These are phyloP conservation scores for Ophraella communa DNA, from an alignment of 2,888 invertebrate species.

Conservation along the genomic window DNA sequence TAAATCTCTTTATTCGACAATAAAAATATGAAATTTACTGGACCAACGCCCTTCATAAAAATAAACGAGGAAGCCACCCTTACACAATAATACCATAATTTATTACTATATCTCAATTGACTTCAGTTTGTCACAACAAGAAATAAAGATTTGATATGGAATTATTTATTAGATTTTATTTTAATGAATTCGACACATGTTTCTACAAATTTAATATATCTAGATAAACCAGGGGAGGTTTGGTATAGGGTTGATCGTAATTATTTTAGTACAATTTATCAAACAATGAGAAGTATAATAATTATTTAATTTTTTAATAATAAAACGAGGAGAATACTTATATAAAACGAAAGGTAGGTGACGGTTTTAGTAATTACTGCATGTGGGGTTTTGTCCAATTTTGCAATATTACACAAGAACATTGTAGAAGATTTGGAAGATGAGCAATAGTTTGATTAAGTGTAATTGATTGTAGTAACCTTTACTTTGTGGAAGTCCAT, in stretches of 20 bases:
- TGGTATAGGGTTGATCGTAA: background rate
- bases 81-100: conserved; percentile 27
- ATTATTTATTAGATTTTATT: conserved; percentile 36
- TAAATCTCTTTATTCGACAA: background rate
- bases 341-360: too few species aligned
- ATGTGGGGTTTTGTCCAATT: too few species aligned
- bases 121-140: conserved; percentile 33
- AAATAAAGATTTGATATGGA: conserved; percentile 20
- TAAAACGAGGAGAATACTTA: too few species aligned
- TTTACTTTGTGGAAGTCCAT: too few species aligned
- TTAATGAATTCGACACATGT: conserved; percentile 38
- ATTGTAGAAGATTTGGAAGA: too few species aligned
- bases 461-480: too few species aligned
- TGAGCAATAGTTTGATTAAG: too few species aligned
- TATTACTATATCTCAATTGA: conserved; percentile 27
- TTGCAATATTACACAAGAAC: too few species aligned
- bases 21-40: background rate
- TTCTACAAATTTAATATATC: conserved; percentile 23
- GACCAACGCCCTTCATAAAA: conserved; percentile 9
- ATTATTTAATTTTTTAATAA: too few species aligned
- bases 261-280: too few species aligned
- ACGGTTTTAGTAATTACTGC: too few species aligned
- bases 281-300: too few species aligned
- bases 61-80: conserved; percentile 25
- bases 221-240: background rate